These are phyloP conservation scores for Synanthedon vespiformis DNA, from an alignment of 2,888 invertebrate genomes.

Conservation along the genomic window DNA sequence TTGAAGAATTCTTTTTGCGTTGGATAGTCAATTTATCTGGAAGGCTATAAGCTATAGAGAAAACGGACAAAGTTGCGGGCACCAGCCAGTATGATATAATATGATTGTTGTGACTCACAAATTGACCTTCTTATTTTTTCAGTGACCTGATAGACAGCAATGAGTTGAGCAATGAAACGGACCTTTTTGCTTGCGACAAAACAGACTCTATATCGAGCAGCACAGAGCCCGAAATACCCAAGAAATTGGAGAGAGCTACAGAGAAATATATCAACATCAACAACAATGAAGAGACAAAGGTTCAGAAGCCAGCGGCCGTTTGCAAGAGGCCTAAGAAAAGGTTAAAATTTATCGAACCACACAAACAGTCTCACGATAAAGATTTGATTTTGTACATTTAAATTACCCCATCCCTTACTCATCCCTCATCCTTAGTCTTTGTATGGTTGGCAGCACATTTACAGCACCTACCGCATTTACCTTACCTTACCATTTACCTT, in stretches of 20 bases:
- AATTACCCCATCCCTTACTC: too few species aligned
- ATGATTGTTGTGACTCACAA: too few species aligned
- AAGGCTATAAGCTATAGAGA: too few species aligned
- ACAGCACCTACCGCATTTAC: too few species aligned
- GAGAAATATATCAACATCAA: slow-evolving; percentile 51
- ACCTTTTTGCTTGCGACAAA: slow-evolving; percentile 59
- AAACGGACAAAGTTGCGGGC: too few species aligned
- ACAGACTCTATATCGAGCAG: slow-evolving; percentile 49
- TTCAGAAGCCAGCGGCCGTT: slow-evolving; percentile 24
- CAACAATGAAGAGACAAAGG: slow-evolving; percentile 45
- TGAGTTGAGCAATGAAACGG: slow-evolving; percentile 57
- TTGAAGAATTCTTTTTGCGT: too few species aligned
- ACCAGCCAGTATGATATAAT: too few species aligned
- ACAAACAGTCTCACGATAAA: background rate
- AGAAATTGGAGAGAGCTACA: slow-evolving; percentile 13
- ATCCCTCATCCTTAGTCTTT: too few species aligned
- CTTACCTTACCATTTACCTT: too few species aligned
- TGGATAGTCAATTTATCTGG: too few species aligned
- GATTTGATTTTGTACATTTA: too few species aligned
- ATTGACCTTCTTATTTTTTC: slow-evolving; percentile 4
- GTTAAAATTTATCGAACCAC: slow-evolving; percentile 13
- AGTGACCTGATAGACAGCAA: slow-evolving; percentile 60
- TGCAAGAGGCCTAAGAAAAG: slow-evolving; percentile 44
- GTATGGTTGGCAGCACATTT: too few species aligned
- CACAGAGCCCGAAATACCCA: slow-evolving; percentile 29